Conservation (phyloP, 2,888 invertebrate genomes). For the Synanthedon vespiformis region DNA sequence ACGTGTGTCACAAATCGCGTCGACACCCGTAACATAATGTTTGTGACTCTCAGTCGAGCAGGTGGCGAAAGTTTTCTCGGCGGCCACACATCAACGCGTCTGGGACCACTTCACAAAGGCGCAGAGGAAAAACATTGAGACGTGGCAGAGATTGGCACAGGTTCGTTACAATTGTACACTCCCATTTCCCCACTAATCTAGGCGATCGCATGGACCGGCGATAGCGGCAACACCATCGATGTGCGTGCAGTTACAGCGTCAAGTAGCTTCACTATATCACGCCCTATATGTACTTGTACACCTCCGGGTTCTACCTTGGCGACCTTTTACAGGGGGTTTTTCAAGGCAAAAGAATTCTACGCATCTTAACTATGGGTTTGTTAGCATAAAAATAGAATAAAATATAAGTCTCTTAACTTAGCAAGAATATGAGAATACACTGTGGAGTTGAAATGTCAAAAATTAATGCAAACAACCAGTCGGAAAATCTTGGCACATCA, state of each 20-base stretch:
- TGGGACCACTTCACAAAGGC: constrained; percentile 99
- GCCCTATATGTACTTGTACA: too few species aligned
- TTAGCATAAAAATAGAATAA: too few species aligned
- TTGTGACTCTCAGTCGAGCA: constrained; percentile 89
- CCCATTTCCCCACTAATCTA: constrained; percentile 34
- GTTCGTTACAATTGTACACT: constrained; percentile 29
- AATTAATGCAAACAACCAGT: too few species aligned
- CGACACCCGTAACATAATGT: constrained; percentile 48
- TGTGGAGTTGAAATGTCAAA: too few species aligned
- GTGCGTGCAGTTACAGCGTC: neutral
- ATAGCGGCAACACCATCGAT: neutral
- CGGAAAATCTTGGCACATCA: too few species aligned
- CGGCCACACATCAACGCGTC: constrained; percentile 97
- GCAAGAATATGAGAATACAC: too few species aligned
- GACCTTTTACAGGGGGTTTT: too few species aligned
- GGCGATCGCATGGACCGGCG: neutral
- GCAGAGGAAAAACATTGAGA: constrained; percentile 97
- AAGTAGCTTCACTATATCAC: too few species aligned
- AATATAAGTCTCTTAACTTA: too few species aligned
- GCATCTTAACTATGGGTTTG: too few species aligned
- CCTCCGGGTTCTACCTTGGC: too few species aligned
- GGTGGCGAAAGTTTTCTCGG: constrained; percentile 97
- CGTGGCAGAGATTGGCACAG: constrained; percentile 97
- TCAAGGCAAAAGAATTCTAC: too few species aligned
- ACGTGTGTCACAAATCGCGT: constrained; percentile 18